Base-by-base conservation (phyloP, 2,797 vertebrate species). In the Peromyscus attwateri region DNA sequence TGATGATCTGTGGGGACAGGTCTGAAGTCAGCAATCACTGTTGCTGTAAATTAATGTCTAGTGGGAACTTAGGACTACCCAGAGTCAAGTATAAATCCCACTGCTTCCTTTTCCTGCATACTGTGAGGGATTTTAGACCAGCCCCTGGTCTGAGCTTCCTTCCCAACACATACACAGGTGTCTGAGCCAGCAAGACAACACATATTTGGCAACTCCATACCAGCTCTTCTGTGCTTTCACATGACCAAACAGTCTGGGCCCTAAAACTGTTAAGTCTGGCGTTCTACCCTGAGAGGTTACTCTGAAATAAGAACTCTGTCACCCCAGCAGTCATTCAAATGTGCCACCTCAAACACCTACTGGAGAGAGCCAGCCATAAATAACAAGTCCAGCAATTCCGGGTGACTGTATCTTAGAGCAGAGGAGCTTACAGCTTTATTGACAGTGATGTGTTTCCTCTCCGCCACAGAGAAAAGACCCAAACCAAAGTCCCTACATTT, bases 401-500 rank as follows among this genome's bases (percentile, higher is more conserved):
- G 88, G 95, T 79, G 2, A 29, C 68, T 96, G 92, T 76, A 95
- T 60, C 89, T 97, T 81, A 88, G 80, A 94, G 89, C 29, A 12
- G 93, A 96, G 94, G 76, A 93, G 73, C 95, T 97, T 90, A 88
- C 62, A 97, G 91, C 76, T 97, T 98, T 97, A 98, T 97, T 98
- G 92, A 97, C 80, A 95, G 19, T 91, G 87, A 96, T 75, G 88
- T 92, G 77, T 94, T 95, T 97, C 97, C 97, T 97, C 94, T 97
- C 73, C 94, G 92, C 96, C 97, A 97, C 90, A 96, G 87, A 96
- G 93, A 97, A 96, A 97, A 96, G 85, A 95, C 89, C 96, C 95
- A 87, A 98, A 95, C 84, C 91, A 91, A 97, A 98, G 97, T 97
- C 96, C 97, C 97, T 97, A 97, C 91, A 91, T 95, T 93, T 97